Conservation (phyloP, 2,797 vertebrate genomes). For the Margarornis squamiger region DNA sequence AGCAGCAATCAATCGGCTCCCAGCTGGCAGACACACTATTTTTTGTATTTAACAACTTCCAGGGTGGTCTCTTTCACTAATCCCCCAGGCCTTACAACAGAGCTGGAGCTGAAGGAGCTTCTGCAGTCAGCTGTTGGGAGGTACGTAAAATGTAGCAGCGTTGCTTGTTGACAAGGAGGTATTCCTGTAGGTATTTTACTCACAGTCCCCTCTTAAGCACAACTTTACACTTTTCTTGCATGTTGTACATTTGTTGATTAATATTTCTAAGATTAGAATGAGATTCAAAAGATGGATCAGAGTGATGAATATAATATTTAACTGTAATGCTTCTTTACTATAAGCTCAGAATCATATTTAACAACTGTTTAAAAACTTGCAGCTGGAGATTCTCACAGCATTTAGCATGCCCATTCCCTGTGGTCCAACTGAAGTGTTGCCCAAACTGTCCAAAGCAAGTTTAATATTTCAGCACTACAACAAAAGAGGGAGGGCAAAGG, state of each 20-base stretch:
- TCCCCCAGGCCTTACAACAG: conserved; percentile 46
- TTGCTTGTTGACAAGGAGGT: neutral
- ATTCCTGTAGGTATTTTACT: neutral
- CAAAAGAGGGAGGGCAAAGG: rapidly evolving
- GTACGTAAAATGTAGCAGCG: neutral
- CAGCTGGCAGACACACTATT: conserved; percentile 54
- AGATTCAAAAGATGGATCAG: neutral
- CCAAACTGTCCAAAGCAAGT: neutral
- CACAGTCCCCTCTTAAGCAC: neutral
- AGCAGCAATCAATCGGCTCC: conserved; percentile 55
- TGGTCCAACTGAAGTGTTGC: neutral
- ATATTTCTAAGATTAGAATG: neutral
- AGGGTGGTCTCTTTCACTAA: conserved; percentile 66
- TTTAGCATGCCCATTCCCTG: neutral
- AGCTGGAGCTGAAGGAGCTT: conserved; percentile 44
- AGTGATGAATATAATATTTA: neutral
- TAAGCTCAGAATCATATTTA: neutral
- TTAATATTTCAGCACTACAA: neutral
- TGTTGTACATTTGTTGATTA: neutral
- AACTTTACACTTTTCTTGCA: neutral
- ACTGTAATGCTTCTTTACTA: neutral
- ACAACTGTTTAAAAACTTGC: neutral
- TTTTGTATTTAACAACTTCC: conserved; percentile 65
- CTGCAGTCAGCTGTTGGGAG: conserved; percentile 51
- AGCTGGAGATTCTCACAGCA: neutral